Evolutionary conservation across 2,113 vertebrate species (phyloP).

Genomic region (Microcebus lehilahytsara): DNA sequence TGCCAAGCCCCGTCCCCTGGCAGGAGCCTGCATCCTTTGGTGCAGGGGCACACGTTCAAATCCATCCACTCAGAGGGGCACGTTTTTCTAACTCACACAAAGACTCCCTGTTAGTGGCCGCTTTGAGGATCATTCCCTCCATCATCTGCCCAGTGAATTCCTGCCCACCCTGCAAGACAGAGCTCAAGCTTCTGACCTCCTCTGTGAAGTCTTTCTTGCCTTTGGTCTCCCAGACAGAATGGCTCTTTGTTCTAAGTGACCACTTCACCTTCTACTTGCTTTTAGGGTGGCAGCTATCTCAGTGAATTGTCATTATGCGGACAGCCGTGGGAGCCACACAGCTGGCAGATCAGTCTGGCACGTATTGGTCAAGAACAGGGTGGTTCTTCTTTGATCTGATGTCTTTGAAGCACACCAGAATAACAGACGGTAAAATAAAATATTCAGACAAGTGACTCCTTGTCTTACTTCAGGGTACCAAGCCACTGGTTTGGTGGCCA

Average conservation of each 20-base stretch:
- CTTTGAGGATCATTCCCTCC: neutral
- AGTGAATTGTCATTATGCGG: slow-evolving; percentile 32
- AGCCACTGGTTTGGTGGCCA: neutral
- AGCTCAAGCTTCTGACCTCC: neutral
- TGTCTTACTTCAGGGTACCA: neutral
- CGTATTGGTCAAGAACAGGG: neutral
- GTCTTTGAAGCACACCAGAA: slow-evolving; percentile 37
- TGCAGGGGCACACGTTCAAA: neutral
- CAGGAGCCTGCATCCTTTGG: neutral
- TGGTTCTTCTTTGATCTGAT: neutral
- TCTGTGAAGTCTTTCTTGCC: neutral
- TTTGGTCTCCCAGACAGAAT: neutral
- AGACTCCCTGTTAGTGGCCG: neutral
- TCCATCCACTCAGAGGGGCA: neutral
- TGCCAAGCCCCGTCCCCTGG: neutral
- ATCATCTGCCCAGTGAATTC: neutral
- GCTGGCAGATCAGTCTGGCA: neutral
- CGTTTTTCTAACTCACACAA: neutral
- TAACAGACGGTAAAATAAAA: neutral
- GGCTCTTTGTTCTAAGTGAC: neutral
- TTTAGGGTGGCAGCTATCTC: neutral
- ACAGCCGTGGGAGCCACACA: neutral
- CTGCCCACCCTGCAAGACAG: neutral
- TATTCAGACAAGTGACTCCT: neutral
- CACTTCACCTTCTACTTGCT: neutral